These are phyloP conservation scores for Balaeniceps rex DNA, from an alignment of 2,113 vertebrate species.

Conservation along the genomic window DNA sequence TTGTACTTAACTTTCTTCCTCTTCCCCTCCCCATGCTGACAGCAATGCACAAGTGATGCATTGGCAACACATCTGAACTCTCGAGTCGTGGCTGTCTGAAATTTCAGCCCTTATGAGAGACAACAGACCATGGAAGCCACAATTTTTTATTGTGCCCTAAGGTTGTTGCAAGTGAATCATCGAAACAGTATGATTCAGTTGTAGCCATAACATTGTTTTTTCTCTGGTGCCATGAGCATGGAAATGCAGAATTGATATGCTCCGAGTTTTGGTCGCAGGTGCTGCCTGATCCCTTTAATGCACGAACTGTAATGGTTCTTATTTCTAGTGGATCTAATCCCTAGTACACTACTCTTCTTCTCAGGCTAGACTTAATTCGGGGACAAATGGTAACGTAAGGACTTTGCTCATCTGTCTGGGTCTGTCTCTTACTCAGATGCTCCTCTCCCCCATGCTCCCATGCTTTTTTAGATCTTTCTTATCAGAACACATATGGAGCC, in stretches of 20 bases:
- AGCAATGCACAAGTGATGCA: not conserved
- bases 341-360: not conserved
- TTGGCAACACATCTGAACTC: not conserved
- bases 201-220: not conserved
- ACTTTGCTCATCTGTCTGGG: not conserved
- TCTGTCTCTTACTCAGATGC: not conserved
- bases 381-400: not conserved
- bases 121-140: not conserved
- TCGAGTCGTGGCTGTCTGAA: slow-evolving; percentile 9
- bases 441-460: not conserved
- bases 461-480: not conserved
- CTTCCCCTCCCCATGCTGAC: not conserved
- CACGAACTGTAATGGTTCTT: not conserved
- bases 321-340: not conserved
- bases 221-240: not conserved
- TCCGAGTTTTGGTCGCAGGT: not conserved
- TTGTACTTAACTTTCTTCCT: not conserved
- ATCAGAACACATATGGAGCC: not conserved
- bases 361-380: not conserved
- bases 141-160: slow-evolving; percentile 30
- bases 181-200: slow-evolving; percentile 22
- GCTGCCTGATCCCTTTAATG: not conserved
- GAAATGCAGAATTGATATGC: slow-evolving; percentile 7
- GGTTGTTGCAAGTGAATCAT: slow-evolving; percentile 41
- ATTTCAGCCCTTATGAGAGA: slow-evolving; percentile 17